Base-by-base conservation (phyloP, 2,888 invertebrate genomes). In the Lampropteryx suffumata region DNA sequence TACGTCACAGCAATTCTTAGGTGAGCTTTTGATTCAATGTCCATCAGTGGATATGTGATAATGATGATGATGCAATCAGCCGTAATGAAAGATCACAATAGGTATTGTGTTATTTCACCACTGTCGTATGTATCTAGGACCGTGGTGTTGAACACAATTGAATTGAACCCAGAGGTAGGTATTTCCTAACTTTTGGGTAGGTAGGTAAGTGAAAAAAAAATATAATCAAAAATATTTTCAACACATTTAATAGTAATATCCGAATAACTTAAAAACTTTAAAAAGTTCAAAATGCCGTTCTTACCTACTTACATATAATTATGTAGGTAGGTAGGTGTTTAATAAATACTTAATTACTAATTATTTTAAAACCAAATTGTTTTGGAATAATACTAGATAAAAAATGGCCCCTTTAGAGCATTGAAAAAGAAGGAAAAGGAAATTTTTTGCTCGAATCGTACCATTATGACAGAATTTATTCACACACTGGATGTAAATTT, bases 221-320 rank as follows among this genome's bases (percentile, higher is more conserved):
- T n/a, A 39, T 27, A 24, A 33, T 28, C 6, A 14, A 13, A 28
- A 27, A 41, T 50, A 44, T 52, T 61, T 76, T 83, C 37, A 89
- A 88, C 82, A 80, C 86, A 72, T 86, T 72, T 86, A 84, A 79
- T 77, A 79, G 76, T 85, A 77, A 82, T n/a, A n/a, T 83, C 75
- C 73, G 71, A 90, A 89, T 88, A 89, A 90, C 82, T 89, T 86
- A 89, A 82, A 85, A 86, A 87, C 82, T 82, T 83, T 81, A 79
- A 85, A 62, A 87, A 73, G 79, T 84, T 77, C 71, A 82, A 83
- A 88, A 84, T 74, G 70, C 80, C 17, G 17, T 34, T 5, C 21
- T 10, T 26, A 33, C 79, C 75, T 81, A 85, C 65, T 75, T 81
- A 85, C 65, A 73, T 71, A 71, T 59, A 59, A 28, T 13, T 42